Base-by-base conservation (phyloP, 2,797 vertebrate species). In the Anguilla anguilla region DNA sequence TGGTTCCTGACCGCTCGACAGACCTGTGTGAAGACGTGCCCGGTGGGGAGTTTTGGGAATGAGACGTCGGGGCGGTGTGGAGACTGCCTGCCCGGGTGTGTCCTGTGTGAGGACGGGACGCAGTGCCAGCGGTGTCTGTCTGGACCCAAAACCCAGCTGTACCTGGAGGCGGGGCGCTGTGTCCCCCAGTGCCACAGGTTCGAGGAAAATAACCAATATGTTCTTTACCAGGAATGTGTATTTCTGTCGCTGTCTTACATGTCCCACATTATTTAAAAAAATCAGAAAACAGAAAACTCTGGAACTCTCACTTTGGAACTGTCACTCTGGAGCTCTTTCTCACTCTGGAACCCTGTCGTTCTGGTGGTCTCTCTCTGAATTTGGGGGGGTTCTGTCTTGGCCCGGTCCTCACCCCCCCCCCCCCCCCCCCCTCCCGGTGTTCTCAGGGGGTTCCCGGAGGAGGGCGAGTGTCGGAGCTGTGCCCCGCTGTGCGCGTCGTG, bases 101-200 rank as follows among this genome's bases (percentile, higher is more conserved):
- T 72, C 28, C 6, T 0, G 72, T 97, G 96, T 86, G 89, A 90
- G 79, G 92, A 92, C 28, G 49, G 15, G 1, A 61, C 93, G 83
- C 87, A 88, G 0, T 99, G 98, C 88, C 90, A 94, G 72, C 94
- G 90, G 64, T 99, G 98, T 91, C 93, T 25, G 46, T 31, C n/a
- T 9, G 91, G 74, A 81, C 51, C 28, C 0, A 91, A 90, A 2
- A 77, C 9, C 2, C 35, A 31, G 0, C 95, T 96, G 59, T 95
- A 97, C 92, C 95, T 99, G 90, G 93, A 98, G n/a, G 39, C 94
- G 0, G 97, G 96, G 85, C 92, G 86, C 87, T 98, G 98, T 92
- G 96, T 97, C 85, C 90, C 86, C 49, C 90, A 93, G 11, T 98
- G 98, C 89, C 95, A 95, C 15, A 95, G 94, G 98, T 98, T 93